Evolutionary conservation across 2,797 vertebrate species (phyloP), one percentile per base, ranked within the genome.

Genomic region (Agapornis canus): DNA sequence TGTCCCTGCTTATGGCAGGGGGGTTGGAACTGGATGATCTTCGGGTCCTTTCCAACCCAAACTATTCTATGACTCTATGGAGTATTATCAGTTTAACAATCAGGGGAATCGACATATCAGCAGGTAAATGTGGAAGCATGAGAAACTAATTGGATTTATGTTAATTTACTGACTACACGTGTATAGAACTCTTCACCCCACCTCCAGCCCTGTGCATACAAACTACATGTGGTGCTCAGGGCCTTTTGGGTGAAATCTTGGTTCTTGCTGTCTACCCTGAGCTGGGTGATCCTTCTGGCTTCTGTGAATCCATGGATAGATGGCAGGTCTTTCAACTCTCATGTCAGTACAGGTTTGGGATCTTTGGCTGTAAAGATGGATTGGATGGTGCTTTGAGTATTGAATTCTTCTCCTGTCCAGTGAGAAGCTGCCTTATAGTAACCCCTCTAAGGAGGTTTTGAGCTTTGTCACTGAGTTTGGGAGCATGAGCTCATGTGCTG

Each of bases 41-140:
- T 35, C 35, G 9, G 35, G 35, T 35, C 35, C 35, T 35, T 35
- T 35, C 35, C 35, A 35, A 35, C 35, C 35, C 35, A 9, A 35
- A 35, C 35, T 35, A 35, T 35, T 35, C 35, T 35, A 35, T 35
- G 35, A 35, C 9, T 35, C 35, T 35, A 35, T 52, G 35, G 13
- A 40, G 8, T 10, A 68, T 3, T 40, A 5, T 43, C 51, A 57
- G 69, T 81, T 75, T 48, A 57, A 26, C 45, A 37, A 3, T 31
- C 31, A 65, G 18, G 11, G 31, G 14, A 31, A 39, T 31, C 22
- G 26, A 11, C 3, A 0, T 39, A 16, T 37, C 69, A 47, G 40
- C n/a, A n/a, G n/a, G 23, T 80, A 47, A 65, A 57, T 0, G 0
- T 52, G 47, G 40, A 79, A 72, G 37, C 27, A 47, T 14, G 27